Percentiles rank a stretch among this genome's conserved stretches.
phyloP scores from a whole-genome alignment of 2,888 invertebrate species.

The Plutella xylostella region DNA sequence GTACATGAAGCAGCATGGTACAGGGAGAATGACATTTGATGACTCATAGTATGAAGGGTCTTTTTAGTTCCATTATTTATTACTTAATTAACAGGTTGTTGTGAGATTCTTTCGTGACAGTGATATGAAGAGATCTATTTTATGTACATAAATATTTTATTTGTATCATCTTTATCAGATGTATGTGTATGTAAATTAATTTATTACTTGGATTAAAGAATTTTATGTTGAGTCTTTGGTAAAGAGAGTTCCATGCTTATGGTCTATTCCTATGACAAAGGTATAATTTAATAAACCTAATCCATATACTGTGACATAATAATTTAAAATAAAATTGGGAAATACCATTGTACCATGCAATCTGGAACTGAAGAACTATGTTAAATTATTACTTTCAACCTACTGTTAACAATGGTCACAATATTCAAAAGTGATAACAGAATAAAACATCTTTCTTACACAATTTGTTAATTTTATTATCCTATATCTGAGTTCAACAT shows the following conservation, averaged over 20 bases:
- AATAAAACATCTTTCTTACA: conserved; percentile 49
- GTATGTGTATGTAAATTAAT: not conserved
- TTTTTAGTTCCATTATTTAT: conserved; percentile 14
- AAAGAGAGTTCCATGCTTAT: too few relatives aligned
- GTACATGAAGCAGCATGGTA: conserved; percentile 91
- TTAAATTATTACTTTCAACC: too few relatives aligned
- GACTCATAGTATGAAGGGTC: conserved; percentile 74
- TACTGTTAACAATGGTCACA: too few relatives aligned
- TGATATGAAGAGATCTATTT: conserved; percentile 2
- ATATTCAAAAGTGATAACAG: too few relatives aligned
- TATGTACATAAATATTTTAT: conserved; percentile 14
- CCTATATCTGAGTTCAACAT: conserved; percentile 52
- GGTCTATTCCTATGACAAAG: too few relatives aligned
- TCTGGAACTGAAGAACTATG: too few relatives aligned
- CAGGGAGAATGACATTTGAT: conserved; percentile 92
- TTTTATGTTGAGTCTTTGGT: too few relatives aligned
- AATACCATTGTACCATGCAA: too few relatives aligned
- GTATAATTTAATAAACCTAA: too few relatives aligned
- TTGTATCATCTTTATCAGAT: conserved; percentile 12
- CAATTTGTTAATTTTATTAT: conserved; percentile 57
- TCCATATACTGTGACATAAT: too few relatives aligned
- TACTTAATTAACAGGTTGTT: conserved; percentile 1
- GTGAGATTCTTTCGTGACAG: not conserved
- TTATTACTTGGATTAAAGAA: too few relatives aligned
- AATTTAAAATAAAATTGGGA: too few relatives aligned